Conservation (phyloP, 1,140 invertebrate species). For the Uloborus diversus region DNA sequence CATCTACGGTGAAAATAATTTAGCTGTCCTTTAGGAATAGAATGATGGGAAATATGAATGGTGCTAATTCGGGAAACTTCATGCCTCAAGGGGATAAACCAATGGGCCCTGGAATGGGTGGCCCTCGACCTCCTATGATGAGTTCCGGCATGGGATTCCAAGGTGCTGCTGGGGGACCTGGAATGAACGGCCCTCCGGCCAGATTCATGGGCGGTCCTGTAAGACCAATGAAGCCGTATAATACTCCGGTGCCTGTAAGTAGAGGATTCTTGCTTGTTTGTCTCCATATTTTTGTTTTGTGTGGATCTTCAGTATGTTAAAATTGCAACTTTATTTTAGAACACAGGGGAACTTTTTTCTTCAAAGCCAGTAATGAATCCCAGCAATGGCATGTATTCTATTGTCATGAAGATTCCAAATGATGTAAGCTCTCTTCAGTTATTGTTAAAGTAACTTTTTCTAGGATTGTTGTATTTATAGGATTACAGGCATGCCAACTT, state of each 20-base stretch:
- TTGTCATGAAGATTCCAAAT: slow-evolving; percentile 41
- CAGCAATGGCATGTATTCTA: slow-evolving; percentile 28
- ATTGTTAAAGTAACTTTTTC: no score
- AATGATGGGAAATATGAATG: slow-evolving; percentile 31
- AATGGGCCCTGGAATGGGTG: slow-evolving; percentile 13
- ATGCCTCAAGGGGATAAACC: slow-evolving; percentile 30
- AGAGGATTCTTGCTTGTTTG: not conserved
- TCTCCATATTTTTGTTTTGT: no score
- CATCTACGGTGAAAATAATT: no score
- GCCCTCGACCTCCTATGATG: slow-evolving; percentile 39
- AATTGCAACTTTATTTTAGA: not conserved
- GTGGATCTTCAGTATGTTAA: slow-evolving; percentile 1
- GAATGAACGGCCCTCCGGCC: slow-evolving; percentile 11
- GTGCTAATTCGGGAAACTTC: slow-evolving; percentile 25
- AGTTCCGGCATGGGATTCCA: slow-evolving; percentile 2
- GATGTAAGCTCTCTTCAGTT: slow-evolving; percentile 25
- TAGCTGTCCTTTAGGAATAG: no score
- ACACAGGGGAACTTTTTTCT: slow-evolving; percentile 35
- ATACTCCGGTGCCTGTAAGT: slow-evolving; percentile 22
- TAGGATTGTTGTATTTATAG: no score
- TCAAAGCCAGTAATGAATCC: slow-evolving; percentile 22
- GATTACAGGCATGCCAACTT: no score
- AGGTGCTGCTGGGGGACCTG: slow-evolving; percentile 12
- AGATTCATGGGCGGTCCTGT: slow-evolving; percentile 38
- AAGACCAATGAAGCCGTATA: not conserved